Evolutionary conservation across 1,140 invertebrate species (phyloP), one percentile per base, ranked within the genome.

Genomic region (Aphaenogaster rudis): DNA sequence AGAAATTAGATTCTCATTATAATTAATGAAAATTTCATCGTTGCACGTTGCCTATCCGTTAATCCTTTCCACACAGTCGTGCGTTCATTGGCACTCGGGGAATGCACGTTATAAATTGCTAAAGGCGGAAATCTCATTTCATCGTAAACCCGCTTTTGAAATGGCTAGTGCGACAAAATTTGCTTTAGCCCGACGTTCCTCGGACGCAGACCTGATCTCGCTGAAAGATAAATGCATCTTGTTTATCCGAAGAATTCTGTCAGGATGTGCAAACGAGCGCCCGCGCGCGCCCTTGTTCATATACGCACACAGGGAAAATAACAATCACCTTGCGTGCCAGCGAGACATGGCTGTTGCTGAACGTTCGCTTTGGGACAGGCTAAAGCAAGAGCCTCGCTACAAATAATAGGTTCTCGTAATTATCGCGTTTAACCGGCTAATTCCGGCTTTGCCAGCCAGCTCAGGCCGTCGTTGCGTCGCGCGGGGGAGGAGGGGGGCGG

Each of bases 381-480:
- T 59, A 57, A 82, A 61, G 54, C 80, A 61, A 74, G 80, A 78
- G 86, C 81, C 59, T 74, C 63, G 69, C 50, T 77, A 50, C 86
- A 91, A 91, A 91, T 91, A 91, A 91, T 91, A 89, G 87, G 67
- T 80, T 77, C 74, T 77, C n/a, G 84, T 76, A 91, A 91, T 91
- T 91, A 91, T 90, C 90, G 71, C 87, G 86, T 91, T 91, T 91
- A 91, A 76, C 54, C 67, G 28, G 71, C 80, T 91, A 91, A 91
- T 91, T 91, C 88, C 69, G 50, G 77, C 21, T 57, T 90, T 54
- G 15, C 82, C 69, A 76, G 66, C 33, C 50, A 36, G n/a, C 69
- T 69, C 33, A 1, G 28, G 45, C 17, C 76, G 21, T 42, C 52
- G 48, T 2, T 13, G 45, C 61, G 9, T 36, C 3, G 64, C n/a